Base-by-base conservation (phyloP, 2,113 vertebrate species). In the Channa argus region DNA sequence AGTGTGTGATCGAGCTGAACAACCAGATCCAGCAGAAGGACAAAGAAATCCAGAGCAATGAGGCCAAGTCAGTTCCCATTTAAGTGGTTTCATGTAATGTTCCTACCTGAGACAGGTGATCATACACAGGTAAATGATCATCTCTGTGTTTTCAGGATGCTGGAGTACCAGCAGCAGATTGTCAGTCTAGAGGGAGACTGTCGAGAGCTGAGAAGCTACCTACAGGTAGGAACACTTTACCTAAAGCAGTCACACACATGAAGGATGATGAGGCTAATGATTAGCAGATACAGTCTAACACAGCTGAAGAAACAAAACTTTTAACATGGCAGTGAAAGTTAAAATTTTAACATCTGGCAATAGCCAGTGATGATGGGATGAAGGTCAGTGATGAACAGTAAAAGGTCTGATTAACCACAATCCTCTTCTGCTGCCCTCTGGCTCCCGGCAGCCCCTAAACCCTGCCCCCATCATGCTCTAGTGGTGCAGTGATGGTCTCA, bases 21-120 rank as follows among this genome's bases (percentile, higher is more conserved):
- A 97, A 96, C 91, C 96, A 95, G 92, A 97, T 99, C 88, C 96
- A 98, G 61, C 95, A 95, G 88, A 99, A 99, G 69, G 98, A 99
- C 93, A 94, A 93, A 80, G 97, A 99, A 88, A 97, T 99, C 85
- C 98, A 98, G 93, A 90, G 83, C 90, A 99, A 98, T 4, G 96
- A 98, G 92, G 95, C 95, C 80, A 98, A 95, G 98, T 99, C 73
- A 95, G 96, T 95, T 63, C 51, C 38, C 4, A 7, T 41, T 64
- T 51, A 24, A 24, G 24, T 24, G 24, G 24, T 24, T 24, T 24
- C 24, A 24, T 24, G 24, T 24, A 24, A 24, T 24, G 24, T 24
- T 24, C 24, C 24, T 24, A 24, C 24, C 24, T 24, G 24, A 24
- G 24, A 24, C 24, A 49, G 38, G 33, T 39, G 6, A 24, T 10